phyloP scores from a whole-genome alignment of 1,140 invertebrate species.

The Ridgeia piscesae region DNA sequence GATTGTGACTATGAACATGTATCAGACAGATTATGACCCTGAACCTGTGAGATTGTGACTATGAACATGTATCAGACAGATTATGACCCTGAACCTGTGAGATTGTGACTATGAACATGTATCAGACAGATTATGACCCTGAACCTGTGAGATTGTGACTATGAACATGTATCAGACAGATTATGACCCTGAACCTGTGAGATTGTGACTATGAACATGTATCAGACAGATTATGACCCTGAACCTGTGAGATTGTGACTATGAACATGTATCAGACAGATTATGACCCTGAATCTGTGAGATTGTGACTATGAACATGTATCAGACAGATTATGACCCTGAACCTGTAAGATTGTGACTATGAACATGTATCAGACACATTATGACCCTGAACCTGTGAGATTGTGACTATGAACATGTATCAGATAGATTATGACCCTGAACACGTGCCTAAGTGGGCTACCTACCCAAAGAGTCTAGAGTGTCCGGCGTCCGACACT shows the following conservation, averaged over 20 bases:
- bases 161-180: neutral
- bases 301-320: no score
- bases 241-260: neutral
- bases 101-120: no score
- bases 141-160: neutral
- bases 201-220: neutral
- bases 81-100: no score
- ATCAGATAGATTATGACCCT: neutral
- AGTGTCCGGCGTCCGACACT: neutral
- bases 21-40: no score
- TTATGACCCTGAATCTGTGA: neutral
- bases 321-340: neutral
- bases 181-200: neutral
- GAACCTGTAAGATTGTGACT: neutral
- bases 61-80: no score
- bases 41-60: no score
- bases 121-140: no score
- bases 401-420: no score
- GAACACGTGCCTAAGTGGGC: neutral
- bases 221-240: neutral
- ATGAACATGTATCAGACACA: neutral
- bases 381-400: neutral
- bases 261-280: neutral
- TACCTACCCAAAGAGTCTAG: neutral
- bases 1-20: no score